Evolutionary conservation across 2,113 vertebrate genomes (phyloP).

Genomic region (Brachypteracias leptosomus): DNA sequence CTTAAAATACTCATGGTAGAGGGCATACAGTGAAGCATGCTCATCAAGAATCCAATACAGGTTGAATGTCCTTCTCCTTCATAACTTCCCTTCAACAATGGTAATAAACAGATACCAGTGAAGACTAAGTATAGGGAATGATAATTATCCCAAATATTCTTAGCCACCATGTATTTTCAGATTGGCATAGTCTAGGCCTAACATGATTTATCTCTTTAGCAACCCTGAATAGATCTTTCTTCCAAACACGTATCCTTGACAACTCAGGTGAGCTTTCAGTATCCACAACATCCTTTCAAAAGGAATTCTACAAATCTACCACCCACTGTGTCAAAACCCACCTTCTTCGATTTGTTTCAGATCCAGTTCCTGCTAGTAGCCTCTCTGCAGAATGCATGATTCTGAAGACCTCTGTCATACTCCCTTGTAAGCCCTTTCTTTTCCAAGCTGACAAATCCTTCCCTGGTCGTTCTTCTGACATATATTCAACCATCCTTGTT

Average conservation of each 20-base stretch:
- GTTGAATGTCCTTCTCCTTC: not conserved
- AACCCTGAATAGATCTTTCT: not conserved
- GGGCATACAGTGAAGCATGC: not conserved
- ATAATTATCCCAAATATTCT: not conserved
- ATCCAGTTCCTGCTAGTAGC: not conserved
- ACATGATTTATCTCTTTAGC: not conserved
- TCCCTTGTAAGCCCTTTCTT: not conserved
- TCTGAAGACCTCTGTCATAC: not conserved
- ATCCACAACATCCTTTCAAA: not conserved
- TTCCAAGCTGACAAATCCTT: not conserved
- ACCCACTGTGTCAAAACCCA: not conserved
- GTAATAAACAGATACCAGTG: not conserved
- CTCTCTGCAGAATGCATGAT: not conserved
- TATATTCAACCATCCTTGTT: not conserved
- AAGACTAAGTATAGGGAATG: fast-evolving
- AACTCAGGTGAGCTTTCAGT: not conserved
- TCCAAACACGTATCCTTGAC: not conserved
- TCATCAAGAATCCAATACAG: not conserved
- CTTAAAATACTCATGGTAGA: not conserved
- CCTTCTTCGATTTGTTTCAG: not conserved
- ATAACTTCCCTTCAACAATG: not conserved
- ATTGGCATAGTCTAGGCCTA: fast-evolving
- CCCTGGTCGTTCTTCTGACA: not conserved
- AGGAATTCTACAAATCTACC: not conserved
- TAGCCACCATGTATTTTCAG: not conserved